These are phyloP conservation scores for Ichneumon xanthorius DNA, from an alignment of 2,888 invertebrate species.

Conservation along the genomic window DNA sequence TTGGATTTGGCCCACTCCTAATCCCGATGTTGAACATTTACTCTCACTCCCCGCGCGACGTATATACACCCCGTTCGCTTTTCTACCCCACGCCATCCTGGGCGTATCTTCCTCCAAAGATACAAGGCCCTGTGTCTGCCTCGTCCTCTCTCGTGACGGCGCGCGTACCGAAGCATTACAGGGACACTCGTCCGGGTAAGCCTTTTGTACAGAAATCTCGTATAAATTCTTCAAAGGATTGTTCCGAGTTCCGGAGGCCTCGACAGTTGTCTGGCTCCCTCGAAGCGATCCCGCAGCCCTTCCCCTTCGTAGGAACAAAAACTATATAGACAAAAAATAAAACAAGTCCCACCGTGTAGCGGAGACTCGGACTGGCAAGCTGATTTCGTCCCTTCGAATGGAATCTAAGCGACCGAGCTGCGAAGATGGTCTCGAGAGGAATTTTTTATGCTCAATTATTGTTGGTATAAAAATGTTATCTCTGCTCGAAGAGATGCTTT, in stretches of 20 bases:
- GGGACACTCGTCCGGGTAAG: slow-evolving; percentile 49
- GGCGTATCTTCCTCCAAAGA: slow-evolving; percentile 60
- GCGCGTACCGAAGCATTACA: slow-evolving; percentile 25
- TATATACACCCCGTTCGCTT: slow-evolving; percentile 11
- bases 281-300: slow-evolving; percentile 11
- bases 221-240: slow-evolving; percentile 69
- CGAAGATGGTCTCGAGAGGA: slow-evolving; percentile 27
- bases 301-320: slow-evolving; percentile 9
- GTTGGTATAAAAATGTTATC: not conserved
- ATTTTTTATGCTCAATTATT: slow-evolving; percentile 20
- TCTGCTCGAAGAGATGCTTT: too few relatives aligned
- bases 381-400: slow-evolving; percentile 31
- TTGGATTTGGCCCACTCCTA: slow-evolving; percentile 72
- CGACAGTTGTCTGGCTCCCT: slow-evolving; percentile 32
- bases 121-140: slow-evolving; percentile 1
- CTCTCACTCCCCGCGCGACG: slow-evolving; percentile 56
- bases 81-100: not conserved
- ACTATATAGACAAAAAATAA: not conserved
- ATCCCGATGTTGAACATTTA: slow-evolving; percentile 65
- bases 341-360: slow-evolving; percentile 8
- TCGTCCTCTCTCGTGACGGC: slow-evolving; percentile 8
- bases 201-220: slow-evolving; percentile 67
- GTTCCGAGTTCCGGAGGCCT: slow-evolving; percentile 48
- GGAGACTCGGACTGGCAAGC: slow-evolving; percentile 38
- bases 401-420: slow-evolving; percentile 32